Conservation (phyloP, 2,888 invertebrate species). For the Chromoteleia sp. region DNA sequence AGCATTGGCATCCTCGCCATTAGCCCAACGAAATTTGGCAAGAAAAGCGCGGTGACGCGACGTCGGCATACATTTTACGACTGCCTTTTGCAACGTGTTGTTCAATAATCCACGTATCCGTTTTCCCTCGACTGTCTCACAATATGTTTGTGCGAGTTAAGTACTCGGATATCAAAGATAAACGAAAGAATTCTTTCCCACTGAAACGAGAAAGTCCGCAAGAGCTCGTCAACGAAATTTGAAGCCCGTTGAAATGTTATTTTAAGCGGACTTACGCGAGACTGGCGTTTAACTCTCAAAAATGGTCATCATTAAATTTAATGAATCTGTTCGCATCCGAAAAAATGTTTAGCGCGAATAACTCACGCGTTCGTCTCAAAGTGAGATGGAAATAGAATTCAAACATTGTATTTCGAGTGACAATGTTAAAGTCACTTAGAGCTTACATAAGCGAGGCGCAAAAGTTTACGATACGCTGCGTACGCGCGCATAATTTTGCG, state of each 20-base stretch:
- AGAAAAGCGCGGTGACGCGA: constrained; percentile 45
- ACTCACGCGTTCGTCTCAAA: neutral
- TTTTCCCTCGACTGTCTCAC: constrained; percentile 19
- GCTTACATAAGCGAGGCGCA: constrained; percentile 20
- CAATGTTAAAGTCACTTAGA: constrained; percentile 32
- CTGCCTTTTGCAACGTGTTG: constrained; percentile 29
- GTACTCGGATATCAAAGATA: neutral
- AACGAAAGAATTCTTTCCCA: neutral
- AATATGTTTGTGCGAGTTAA: neutral
- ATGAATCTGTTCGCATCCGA: neutral
- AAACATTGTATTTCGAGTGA: constrained; percentile 26
- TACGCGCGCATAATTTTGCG: constrained; percentile 35
- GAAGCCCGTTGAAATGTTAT: too few relatives aligned
- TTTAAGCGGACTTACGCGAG: too few relatives aligned
- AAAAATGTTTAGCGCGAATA: neutral
- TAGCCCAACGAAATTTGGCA: constrained; percentile 54
- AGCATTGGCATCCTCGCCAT: constrained; percentile 43
- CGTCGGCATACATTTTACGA: constrained; percentile 52
- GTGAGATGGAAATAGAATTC: constrained; percentile 16
- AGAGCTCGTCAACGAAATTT: too few relatives aligned
- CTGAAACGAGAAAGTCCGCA: neutral
- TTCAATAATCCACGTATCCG: constrained; percentile 34
- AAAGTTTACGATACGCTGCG: constrained; percentile 27
- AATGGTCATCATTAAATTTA: too few relatives aligned
- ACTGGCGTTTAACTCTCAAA: too few relatives aligned